These are phyloP conservation scores for Necrosyrtes monachus DNA, from an alignment of 2,797 vertebrate species.

Conservation along the genomic window DNA sequence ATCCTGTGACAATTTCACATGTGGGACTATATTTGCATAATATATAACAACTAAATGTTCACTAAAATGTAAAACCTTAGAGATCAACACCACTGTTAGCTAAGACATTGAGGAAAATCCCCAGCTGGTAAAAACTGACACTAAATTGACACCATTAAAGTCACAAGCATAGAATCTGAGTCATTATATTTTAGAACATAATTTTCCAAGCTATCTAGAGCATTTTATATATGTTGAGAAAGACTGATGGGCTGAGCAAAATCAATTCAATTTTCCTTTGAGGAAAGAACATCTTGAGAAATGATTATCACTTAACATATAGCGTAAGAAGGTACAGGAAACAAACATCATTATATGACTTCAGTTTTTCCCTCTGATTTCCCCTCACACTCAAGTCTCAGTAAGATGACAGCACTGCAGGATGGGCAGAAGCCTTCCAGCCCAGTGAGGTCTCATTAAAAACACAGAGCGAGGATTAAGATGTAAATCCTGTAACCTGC, in stretches of 20 bases:
- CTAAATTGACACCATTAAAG: slow-evolving; percentile 14
- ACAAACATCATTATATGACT: background rate
- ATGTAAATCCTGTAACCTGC: slow-evolving; percentile 43
- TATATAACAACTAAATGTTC: background rate
- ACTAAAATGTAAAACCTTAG: background rate
- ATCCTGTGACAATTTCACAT: background rate
- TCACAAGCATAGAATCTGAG: background rate
- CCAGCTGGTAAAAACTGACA: background rate
- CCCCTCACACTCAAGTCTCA: background rate
- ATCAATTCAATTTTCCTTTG: slow-evolving; percentile 39
- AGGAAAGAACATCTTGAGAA: slow-evolving; percentile 2
- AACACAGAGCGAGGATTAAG: background rate
- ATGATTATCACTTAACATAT: background rate
- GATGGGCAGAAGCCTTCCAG: background rate
- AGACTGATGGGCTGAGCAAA: slow-evolving; percentile 22
- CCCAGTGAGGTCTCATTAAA: slow-evolving; percentile 36
- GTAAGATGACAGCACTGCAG: background rate
- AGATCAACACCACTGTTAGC: background rate
- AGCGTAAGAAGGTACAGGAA: background rate
- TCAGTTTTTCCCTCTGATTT: background rate
- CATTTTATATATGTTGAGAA: slow-evolving; percentile 7
- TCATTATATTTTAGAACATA: background rate
- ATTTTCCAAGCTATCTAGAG: slow-evolving; percentile 4
- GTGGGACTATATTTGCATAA: background rate
- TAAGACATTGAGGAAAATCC: background rate